Evolutionary conservation across 2,888 invertebrate species (phyloP).

Genomic region (Drepanosiphum platanoidis): DNA sequence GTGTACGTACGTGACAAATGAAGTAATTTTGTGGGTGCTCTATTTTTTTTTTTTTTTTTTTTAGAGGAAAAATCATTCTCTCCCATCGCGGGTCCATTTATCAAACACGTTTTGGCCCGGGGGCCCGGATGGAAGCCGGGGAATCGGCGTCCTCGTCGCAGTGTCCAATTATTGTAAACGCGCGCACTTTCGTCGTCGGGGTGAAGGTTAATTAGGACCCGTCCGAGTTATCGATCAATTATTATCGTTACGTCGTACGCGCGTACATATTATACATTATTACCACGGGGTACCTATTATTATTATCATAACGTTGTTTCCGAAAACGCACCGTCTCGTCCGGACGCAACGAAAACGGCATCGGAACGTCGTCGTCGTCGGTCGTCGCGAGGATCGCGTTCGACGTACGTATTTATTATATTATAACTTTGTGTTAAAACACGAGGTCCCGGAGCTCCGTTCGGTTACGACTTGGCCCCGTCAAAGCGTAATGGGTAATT

Average conservation of each 20-base stretch:
- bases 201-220: neutral
- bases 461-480: too few species aligned
- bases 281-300: too few species aligned
- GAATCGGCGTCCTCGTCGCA: neutral
- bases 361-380: too few species aligned
- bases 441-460: too few species aligned
- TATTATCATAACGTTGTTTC: too few species aligned
- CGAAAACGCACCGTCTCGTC: too few species aligned
- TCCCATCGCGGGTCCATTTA: neutral
- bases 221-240: neutral
- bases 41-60: constrained; percentile 18
- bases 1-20: constrained; percentile 24
- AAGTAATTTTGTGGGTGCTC: constrained; percentile 34
- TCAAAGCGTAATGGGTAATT: neutral
- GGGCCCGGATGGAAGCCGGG: neutral
- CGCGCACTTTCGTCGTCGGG: neutral
- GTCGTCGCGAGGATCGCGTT: too few species aligned
- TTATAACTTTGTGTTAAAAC: too few species aligned
- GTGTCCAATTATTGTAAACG: neutral
- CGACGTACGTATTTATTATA: too few species aligned
- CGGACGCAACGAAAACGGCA: too few species aligned
- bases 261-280: too few species aligned
- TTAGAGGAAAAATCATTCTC: constrained; percentile 8
- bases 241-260: neutral
- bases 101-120: constrained; percentile 22